Conservation (phyloP, 2,797 vertebrate species). For the Eulemur coronatus region DNA sequence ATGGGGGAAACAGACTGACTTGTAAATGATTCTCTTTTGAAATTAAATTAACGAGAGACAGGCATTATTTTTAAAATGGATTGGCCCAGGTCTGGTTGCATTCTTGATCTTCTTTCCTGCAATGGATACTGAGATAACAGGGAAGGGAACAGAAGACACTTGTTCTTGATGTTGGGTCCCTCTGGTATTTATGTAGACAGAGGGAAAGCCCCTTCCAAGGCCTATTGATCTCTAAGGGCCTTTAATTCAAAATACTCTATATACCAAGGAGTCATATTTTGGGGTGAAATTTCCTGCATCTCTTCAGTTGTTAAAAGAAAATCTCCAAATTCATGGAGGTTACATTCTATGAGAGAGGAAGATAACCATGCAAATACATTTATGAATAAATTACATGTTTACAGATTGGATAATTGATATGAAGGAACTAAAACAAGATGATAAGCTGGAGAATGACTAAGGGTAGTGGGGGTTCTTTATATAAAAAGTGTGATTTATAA, state of each 20-base stretch:
- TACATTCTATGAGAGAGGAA: background rate
- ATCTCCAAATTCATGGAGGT: background rate
- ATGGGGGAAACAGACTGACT: background rate
- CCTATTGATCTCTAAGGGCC: background rate
- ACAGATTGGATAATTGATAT: background rate
- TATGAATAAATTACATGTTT: conserved; percentile 17
- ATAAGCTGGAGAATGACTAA: background rate
- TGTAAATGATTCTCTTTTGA: background rate
- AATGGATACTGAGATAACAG: background rate
- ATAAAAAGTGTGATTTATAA: conserved; percentile 25
- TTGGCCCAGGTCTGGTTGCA: background rate
- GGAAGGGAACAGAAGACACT: background rate
- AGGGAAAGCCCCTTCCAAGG: background rate
- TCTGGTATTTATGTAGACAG: background rate
- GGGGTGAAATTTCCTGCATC: background rate
- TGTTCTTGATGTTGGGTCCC: background rate
- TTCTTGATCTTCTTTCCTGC: background rate
- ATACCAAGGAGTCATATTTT: background rate
- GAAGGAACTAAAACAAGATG: background rate
- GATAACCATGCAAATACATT: background rate
- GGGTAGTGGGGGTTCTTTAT: background rate
- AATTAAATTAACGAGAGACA: background rate
- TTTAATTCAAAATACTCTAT: background rate
- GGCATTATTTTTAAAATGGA: background rate
- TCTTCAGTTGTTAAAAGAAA: background rate